Evolutionary conservation across 2,797 vertebrate species (phyloP).

Genomic region (Ctenochaetus hawaiiensis): DNA sequence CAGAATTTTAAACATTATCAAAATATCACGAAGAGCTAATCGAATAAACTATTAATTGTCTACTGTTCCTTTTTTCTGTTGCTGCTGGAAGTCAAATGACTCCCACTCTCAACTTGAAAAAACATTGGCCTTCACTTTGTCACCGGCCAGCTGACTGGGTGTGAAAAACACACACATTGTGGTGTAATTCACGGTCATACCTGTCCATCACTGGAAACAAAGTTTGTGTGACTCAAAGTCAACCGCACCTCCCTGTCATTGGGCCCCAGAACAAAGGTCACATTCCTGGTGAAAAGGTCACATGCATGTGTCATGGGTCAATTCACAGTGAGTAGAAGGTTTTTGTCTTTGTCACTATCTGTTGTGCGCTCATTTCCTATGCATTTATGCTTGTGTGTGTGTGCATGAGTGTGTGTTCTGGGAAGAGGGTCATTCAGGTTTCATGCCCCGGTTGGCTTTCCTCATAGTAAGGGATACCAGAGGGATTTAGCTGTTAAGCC

Average conservation of each 20-base stretch:
- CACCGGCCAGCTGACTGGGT: neutral
- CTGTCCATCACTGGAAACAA: slow-evolving; percentile 32
- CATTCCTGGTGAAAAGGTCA: slow-evolving; percentile 69
- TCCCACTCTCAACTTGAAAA: slow-evolving; percentile 25
- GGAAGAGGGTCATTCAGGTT: slow-evolving; percentile 78
- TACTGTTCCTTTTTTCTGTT: neutral
- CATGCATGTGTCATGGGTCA: slow-evolving; percentile 61
- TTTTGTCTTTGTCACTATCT: slow-evolving; percentile 52
- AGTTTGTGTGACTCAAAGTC: slow-evolving; percentile 29
- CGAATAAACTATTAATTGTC: neutral
- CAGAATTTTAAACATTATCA: neutral
- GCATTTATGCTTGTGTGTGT: slow-evolving; percentile 34
- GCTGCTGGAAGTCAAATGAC: neutral
- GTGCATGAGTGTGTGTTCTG: slow-evolving; percentile 45
- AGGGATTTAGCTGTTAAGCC: slow-evolving; percentile 84
- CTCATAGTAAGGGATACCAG: slow-evolving; percentile 74
- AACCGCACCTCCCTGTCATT: slow-evolving; percentile 24
- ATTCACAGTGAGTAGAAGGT: slow-evolving; percentile 37
- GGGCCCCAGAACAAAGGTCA: slow-evolving; percentile 62
- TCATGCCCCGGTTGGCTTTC: slow-evolving; percentile 72
- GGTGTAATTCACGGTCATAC: slow-evolving; percentile 36
- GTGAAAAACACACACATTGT: slow-evolving; percentile 55
- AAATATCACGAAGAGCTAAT: neutral
- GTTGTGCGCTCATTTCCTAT: slow-evolving; percentile 57
- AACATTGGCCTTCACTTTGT: neutral